These are phyloP conservation scores for Mesocentrotus franciscanus DNA, from an alignment of 53 echinoderm and acorn worm species.

Conservation along the genomic window DNA sequence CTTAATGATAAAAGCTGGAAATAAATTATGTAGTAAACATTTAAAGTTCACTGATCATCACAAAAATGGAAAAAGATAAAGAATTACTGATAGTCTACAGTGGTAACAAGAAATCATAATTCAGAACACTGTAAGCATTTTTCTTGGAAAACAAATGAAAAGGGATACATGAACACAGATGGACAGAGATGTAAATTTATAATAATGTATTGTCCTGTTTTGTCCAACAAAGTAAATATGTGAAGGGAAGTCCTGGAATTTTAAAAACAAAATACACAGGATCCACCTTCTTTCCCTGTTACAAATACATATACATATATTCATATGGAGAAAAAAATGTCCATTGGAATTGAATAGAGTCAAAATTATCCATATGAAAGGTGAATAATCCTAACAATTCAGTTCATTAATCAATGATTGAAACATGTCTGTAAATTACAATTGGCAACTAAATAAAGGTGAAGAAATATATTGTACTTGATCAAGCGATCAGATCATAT, in stretches of 20 bases:
- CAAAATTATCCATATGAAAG: neutral
- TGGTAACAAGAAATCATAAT: no score
- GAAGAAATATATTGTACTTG: neutral
- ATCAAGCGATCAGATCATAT: neutral
- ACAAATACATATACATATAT: neutral
- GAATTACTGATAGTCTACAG: no score
- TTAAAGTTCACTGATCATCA: no score
- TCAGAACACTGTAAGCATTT: no score
- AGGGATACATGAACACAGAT: neutral
- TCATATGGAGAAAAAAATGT: neutral
- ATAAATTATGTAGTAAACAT: neutral
- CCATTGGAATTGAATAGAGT: neutral
- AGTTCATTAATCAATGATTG: neutral
- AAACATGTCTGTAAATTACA: neutral
- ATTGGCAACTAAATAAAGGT: neutral
- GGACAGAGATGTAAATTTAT: neutral
- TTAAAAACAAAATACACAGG: neutral
- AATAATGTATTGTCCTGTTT: neutral
- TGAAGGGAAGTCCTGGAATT: neutral
- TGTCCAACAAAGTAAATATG: neutral
- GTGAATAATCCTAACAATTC: neutral
- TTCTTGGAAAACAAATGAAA: no score
- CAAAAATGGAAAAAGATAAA: no score
- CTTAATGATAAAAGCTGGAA: neutral
- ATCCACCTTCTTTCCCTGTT: neutral